phyloP scores from a whole-genome alignment of 2,888 invertebrate species.

The Habroteleia sp. region DNA sequence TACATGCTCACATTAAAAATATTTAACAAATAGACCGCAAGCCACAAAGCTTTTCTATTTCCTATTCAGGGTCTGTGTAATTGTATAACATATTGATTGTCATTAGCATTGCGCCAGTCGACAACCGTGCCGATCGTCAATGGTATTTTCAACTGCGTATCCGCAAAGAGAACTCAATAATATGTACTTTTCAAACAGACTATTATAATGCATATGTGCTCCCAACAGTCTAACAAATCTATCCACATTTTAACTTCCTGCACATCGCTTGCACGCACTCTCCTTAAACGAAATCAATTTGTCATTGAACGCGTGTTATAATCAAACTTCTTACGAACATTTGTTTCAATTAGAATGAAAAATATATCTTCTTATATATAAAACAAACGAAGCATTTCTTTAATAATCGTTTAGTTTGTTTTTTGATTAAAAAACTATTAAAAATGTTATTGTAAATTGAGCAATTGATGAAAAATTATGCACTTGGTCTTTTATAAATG shows the following conservation, averaged over 20 bases:
- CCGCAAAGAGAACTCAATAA: conserved; percentile 22
- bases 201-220: conserved; percentile 4
- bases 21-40: neutral
- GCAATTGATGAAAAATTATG: too few relatives aligned
- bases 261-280: conserved; percentile 61
- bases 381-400: too few relatives aligned
- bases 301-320: conserved; percentile 74
- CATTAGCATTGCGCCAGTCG: conserved; percentile 55
- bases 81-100: conserved; percentile 58
- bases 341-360: too few relatives aligned
- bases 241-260: conserved; percentile 35
- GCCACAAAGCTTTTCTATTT: conserved; percentile 13
- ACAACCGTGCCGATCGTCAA: conserved; percentile 39
- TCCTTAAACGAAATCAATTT: conserved; percentile 69
- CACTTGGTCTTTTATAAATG: too few relatives aligned
- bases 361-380: too few relatives aligned
- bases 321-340: conserved; percentile 71
- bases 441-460: too few relatives aligned
- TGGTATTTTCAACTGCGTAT: conserved; percentile 30
- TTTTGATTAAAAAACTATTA: too few relatives aligned
- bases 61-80: conserved; percentile 50
- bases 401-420: too few relatives aligned
- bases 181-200: conserved; percentile 26
- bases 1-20: too few relatives aligned
- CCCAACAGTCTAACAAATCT: conserved; percentile 11